phyloP scores from a whole-genome alignment of 2,888 invertebrate species.

The Hypolimnas misippus region DNA sequence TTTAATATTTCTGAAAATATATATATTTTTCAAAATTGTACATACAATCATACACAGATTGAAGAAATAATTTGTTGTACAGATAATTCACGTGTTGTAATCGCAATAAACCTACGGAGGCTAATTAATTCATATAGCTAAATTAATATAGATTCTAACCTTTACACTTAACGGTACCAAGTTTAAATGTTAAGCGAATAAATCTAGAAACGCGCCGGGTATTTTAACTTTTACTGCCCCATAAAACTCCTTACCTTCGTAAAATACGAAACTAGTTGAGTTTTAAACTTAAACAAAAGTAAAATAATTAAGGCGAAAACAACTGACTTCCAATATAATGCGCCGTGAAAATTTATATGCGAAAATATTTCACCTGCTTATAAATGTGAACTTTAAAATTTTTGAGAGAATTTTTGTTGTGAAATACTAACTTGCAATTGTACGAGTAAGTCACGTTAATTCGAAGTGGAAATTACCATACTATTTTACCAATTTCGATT shows the following conservation, averaged over 20 bases:
- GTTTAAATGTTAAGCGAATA: conserved; percentile 27
- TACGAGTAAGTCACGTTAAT: too few relatives aligned
- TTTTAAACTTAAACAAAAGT: conserved; percentile 9
- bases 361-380: not conserved
- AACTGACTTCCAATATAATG: not conserved
- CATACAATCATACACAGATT: too few relatives aligned
- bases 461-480: too few relatives aligned
- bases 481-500: too few relatives aligned
- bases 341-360: not conserved
- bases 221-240: conserved; percentile 24
- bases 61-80: not conserved
- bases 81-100: not conserved
- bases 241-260: conserved; percentile 19
- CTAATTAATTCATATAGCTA: conserved; percentile 9
- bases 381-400: not conserved
- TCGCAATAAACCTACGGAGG: not conserved
- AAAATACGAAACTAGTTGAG: conserved; percentile 16
- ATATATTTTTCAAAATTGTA: too few relatives aligned
- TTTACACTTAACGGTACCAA: conserved; percentile 19
- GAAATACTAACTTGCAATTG: too few relatives aligned
- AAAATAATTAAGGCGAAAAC: conserved; percentile 9
- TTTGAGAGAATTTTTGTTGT: not conserved
- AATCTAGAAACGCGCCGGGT: conserved; percentile 18
- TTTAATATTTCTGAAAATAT: not conserved
- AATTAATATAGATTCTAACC: conserved; percentile 17